phyloP scores from a whole-genome alignment of 2,888 invertebrate genomes.

The Meteorus cinctellus region DNA sequence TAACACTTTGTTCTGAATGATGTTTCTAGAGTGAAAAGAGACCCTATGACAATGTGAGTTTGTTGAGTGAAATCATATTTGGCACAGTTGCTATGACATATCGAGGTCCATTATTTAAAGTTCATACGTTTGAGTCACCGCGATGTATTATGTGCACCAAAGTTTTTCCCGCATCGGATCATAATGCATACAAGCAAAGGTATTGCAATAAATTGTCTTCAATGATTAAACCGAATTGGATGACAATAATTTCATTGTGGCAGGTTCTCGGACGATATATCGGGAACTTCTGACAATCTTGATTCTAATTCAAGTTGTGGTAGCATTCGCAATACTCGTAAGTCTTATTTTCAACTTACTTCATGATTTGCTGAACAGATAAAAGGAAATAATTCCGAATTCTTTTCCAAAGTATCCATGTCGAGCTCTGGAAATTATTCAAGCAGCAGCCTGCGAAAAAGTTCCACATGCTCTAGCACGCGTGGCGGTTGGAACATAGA shows the following conservation, averaged over 20 bases:
- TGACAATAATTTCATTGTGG: slow-evolving; percentile 55
- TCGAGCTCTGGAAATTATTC: slow-evolving; percentile 67
- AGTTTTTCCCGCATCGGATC: slow-evolving; percentile 69
- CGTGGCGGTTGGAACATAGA: slow-evolving; percentile 70
- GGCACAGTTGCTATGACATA: slow-evolving; percentile 93
- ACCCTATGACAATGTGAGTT: slow-evolving; percentile 78
- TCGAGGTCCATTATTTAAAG: slow-evolving; percentile 90
- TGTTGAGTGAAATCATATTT: slow-evolving; percentile 93
- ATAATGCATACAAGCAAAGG: slow-evolving; percentile 61
- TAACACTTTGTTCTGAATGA: not conserved
- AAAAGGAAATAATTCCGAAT: not conserved
- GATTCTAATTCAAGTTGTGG: slow-evolving; percentile 63
- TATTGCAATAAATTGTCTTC: slow-evolving; percentile 47
- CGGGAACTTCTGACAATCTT: slow-evolving; percentile 58
- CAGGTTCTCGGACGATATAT: slow-evolving; percentile 62
- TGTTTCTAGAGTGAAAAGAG: slow-evolving; percentile 75
- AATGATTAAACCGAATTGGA: not conserved
- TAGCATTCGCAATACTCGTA: slow-evolving; percentile 61
- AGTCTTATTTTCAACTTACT: slow-evolving; percentile 50
- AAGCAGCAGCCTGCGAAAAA: slow-evolving; percentile 63
- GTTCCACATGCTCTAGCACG: slow-evolving; percentile 66
- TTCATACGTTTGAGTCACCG: slow-evolving; percentile 75
- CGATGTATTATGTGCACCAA: slow-evolving; percentile 72
- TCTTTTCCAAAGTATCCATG: slow-evolving; percentile 58
- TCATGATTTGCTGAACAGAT: not conserved